A percentile compares a stretch with the other conserved stretches of the same genome.
phyloP scores from a whole-genome alignment of 2,113 vertebrate species.

The Leucosticte australis region DNA sequence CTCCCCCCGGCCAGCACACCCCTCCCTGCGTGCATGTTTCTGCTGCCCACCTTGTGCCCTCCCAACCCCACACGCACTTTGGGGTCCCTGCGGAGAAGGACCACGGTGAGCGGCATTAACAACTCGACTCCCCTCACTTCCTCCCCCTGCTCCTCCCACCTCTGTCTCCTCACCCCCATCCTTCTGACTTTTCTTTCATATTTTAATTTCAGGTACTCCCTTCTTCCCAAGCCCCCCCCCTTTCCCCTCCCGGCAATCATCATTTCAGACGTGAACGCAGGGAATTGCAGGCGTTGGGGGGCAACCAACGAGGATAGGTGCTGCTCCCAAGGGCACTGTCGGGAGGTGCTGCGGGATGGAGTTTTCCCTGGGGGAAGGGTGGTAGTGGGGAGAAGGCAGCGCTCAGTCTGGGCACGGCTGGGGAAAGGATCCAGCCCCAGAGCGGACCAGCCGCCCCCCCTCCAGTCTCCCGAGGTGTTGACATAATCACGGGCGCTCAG shows the following conservation, averaged over 20 bases:
- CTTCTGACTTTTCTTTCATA: not conserved
- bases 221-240: not conserved
- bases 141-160: slow-evolving; percentile 14
- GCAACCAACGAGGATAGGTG: not conserved
- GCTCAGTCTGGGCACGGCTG: not conserved
- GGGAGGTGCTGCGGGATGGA: not conserved
- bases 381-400: not conserved
- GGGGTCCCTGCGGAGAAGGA: not conserved
- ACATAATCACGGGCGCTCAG: not conserved
- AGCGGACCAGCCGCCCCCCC: not conserved
- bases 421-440: not conserved
- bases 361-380: not conserved
- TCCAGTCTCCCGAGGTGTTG: not conserved
- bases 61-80: not conserved
- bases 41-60: not conserved
- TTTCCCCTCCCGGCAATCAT: not conserved
- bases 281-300: not conserved
- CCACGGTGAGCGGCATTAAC: not conserved
- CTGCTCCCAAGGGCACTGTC: not conserved
- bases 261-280: not conserved
- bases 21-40: not conserved
- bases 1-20: not conserved
- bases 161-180: not conserved
- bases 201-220: slow-evolving; percentile 22
- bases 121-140: not conserved